Evolutionary conservation across 2,888 invertebrate species (phyloP).

Genomic region (Caenorhabditis sp.): DNA sequence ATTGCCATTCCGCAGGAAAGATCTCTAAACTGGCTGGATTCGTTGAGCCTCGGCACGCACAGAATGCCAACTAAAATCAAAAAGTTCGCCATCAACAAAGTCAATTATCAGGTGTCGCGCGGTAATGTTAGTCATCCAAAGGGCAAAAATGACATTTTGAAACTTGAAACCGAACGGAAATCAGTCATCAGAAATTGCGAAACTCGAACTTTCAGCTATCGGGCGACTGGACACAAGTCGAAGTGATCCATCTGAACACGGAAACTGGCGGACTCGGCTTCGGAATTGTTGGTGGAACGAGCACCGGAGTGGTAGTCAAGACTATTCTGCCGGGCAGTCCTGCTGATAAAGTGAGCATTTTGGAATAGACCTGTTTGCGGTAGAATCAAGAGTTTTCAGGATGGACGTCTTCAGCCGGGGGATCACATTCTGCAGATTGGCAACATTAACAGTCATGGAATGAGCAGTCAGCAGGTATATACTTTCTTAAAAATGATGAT

Average conservation of each 20-base stretch:
- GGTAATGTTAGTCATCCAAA: conserved; percentile 60
- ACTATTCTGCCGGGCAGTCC: conserved; percentile 98
- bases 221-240: conserved; percentile 99
- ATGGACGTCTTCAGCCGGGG: conserved; percentile 95
- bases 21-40: conserved; percentile 12
- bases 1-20: conserved; percentile 53
- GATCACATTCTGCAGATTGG: conserved; percentile 94
- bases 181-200: neutral
- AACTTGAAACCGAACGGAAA: neutral
- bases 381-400: conserved; percentile 86
- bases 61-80: conserved; percentile 48
- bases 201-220: conserved; percentile 88
- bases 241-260: conserved; percentile 96
- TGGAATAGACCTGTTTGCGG: neutral
- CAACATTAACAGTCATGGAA: conserved; percentile 88
- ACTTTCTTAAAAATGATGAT: conserved; percentile 11
- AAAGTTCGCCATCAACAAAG: conserved; percentile 63
- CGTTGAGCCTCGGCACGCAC: neutral
- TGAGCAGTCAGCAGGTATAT: conserved; percentile 90
- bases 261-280: conserved; percentile 91
- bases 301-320: conserved; percentile 99
- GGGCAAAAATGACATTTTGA: neutral
- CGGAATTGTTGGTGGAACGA: conserved; percentile 95
- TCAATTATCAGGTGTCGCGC: conserved; percentile 65
- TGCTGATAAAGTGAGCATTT: conserved; percentile 90